Evolutionary conservation across 2,888 invertebrate species (phyloP).

Genomic region (Eurois occulta): DNA sequence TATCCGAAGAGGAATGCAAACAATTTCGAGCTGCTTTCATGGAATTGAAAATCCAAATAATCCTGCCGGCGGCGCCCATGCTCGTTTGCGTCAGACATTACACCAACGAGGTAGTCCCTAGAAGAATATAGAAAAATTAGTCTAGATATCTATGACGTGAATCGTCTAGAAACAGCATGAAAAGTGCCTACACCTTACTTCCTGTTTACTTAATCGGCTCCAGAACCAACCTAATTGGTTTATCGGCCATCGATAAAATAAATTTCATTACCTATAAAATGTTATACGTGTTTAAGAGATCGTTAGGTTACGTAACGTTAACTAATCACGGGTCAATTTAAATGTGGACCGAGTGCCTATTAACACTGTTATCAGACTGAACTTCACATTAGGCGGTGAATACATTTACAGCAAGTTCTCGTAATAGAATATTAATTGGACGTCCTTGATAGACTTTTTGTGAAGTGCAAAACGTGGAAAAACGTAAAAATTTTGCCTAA

Average conservation of each 20-base stretch:
- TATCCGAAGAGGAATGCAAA: too few species aligned
- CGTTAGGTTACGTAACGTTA: conserved; percentile 58
- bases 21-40: too few species aligned
- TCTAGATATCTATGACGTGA: neutral
- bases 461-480: conserved; percentile 17
- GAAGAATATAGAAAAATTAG: neutral
- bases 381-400: conserved; percentile 52
- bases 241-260: conserved; percentile 51
- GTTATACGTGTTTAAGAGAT: conserved; percentile 29
- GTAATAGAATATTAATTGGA: conserved; percentile 22
- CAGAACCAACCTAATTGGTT: conserved; percentile 53
- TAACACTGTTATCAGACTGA: conserved; percentile 58
- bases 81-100: neutral
- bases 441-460: conserved; percentile 36
- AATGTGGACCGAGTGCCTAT: conserved; percentile 57
- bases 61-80: neutral
- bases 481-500: conserved; percentile 11
- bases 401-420: conserved; percentile 24
- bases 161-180: neutral
- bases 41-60: too few species aligned
- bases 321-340: conserved; percentile 55
- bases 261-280: conserved; percentile 55
- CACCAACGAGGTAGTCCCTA: neutral
- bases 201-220: conserved; percentile 39
- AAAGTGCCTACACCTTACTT: conserved; percentile 32